Percentiles rank a stretch among this genome's conserved stretches.
Conservation (phyloP, 2,113 vertebrate species). For the Zosterops hypoxanthus region DNA sequence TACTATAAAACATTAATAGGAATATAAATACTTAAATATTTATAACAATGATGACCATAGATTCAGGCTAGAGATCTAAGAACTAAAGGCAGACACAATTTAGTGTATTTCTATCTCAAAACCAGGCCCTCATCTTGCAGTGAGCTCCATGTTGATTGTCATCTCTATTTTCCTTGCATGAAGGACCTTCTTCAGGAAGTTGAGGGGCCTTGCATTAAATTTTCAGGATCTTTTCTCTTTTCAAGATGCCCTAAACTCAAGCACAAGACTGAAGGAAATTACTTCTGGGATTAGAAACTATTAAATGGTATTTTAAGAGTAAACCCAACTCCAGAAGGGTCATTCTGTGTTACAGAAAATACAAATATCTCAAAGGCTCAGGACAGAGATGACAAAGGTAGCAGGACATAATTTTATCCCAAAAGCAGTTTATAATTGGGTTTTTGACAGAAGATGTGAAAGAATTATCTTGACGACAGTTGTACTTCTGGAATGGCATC, state of each 20-base stretch:
- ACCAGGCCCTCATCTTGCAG: background rate
- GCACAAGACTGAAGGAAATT: background rate
- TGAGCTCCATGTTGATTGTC: background rate
- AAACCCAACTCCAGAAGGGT: background rate
- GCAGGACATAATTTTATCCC: background rate
- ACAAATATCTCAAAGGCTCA: background rate
- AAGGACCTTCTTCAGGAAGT: background rate
- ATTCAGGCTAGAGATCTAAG: background rate
- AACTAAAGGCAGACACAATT: background rate
- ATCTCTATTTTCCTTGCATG: background rate
- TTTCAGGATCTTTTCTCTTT: background rate
- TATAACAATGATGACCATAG: constrained; percentile 2
- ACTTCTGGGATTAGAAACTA: background rate
- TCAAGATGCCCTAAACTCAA: background rate
- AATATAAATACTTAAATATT: constrained; percentile 64
- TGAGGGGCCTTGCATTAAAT: background rate
- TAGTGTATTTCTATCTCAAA: background rate
- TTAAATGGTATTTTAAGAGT: background rate
- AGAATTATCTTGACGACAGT: background rate
- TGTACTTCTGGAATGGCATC: background rate
- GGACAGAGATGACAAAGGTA: background rate
- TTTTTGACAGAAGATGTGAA: background rate
- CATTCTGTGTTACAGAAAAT: background rate
- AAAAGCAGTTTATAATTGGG: background rate
- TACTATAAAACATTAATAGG: constrained; percentile 53